A percentile compares a stretch with the other conserved stretches of the same genome.
These are phyloP conservation scores for Chaetodon auriga DNA, from an alignment of 2,113 vertebrate species.

Conservation along the genomic window DNA sequence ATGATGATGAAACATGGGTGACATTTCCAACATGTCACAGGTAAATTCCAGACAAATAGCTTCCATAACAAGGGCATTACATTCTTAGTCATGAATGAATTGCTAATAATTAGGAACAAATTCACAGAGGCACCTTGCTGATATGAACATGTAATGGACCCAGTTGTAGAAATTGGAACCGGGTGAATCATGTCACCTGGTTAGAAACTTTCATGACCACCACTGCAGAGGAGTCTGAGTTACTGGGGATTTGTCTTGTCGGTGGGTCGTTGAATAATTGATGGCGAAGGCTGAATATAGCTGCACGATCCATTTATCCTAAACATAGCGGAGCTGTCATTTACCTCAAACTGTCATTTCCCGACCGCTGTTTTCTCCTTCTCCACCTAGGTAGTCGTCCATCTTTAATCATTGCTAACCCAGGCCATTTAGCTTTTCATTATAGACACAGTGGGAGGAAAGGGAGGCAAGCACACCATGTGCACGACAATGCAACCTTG, in stretches of 20 bases:
- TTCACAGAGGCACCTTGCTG: not conserved
- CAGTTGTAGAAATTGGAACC: conserved; percentile 7
- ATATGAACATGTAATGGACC: conserved; percentile 21
- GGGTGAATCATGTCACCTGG: conserved; percentile 41
- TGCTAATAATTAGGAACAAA: conserved; percentile 41
- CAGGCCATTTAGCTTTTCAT: conserved; percentile 71
- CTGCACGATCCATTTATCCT: conserved; percentile 72
- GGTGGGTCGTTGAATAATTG: conserved; percentile 73
- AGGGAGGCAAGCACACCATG: conserved; percentile 38
- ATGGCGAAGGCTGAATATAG: conserved; percentile 71
- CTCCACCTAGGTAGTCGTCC: conserved; percentile 58
- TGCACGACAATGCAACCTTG: conserved; percentile 18
- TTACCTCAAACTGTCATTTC: conserved; percentile 71
- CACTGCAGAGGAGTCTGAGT: conserved; percentile 43
- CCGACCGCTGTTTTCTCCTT: conserved; percentile 37
- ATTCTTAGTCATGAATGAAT: conserved; percentile 37
- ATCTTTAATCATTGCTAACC: conserved; percentile 74
- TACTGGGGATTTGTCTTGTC: conserved; percentile 63
- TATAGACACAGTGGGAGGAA: conserved; percentile 62
- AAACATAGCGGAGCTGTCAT: conserved; percentile 75
- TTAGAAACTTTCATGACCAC: conserved; percentile 23
- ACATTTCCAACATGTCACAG: conserved; percentile 16
- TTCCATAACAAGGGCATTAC: conserved; percentile 23
- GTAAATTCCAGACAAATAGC: conserved; percentile 43
- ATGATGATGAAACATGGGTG: not conserved